phyloP scores from a whole-genome alignment of 2,797 vertebrate species.

The Premnoplex brunnescens region DNA sequence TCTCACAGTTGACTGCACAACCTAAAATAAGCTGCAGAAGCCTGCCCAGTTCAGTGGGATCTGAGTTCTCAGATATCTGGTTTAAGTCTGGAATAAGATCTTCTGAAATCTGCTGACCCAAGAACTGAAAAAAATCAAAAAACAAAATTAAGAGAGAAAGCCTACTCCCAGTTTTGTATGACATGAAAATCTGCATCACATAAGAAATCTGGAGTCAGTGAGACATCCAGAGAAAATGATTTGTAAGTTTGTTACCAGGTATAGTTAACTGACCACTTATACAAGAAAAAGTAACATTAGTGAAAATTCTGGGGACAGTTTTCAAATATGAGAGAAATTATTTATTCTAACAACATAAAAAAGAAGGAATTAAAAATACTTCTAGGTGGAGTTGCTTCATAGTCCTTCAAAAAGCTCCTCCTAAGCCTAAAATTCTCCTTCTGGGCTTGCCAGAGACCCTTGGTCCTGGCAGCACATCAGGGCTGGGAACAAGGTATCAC shows the following conservation, averaged over 20 bases:
- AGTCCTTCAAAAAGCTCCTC: background rate
- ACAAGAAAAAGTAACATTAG: background rate
- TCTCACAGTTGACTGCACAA: conserved; percentile 95
- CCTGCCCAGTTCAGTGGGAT: conserved; percentile 87
- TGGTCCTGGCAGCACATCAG: background rate
- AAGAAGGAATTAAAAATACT: background rate
- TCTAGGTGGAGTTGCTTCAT: background rate
- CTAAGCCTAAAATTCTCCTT: background rate
- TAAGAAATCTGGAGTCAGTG: background rate
- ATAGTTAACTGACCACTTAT: background rate
- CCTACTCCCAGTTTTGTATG: background rate
- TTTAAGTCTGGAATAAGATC: conserved; percentile 89
- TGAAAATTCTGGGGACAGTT: background rate
- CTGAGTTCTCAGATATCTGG: conserved; percentile 84
- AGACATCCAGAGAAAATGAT: background rate
- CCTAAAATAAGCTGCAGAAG: conserved; percentile 94
- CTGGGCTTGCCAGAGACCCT: background rate
- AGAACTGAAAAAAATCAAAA: conserved; percentile 75
- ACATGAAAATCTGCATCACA: background rate
- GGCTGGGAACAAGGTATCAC: background rate
- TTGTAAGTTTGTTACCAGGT: background rate
- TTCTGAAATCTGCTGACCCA: conserved; percentile 88
- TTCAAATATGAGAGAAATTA: background rate
- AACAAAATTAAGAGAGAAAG: background rate
- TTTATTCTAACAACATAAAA: background rate